Evolutionary conservation across 2,888 invertebrate species (phyloP).

Genomic region (Cheilosia pagana): DNA sequence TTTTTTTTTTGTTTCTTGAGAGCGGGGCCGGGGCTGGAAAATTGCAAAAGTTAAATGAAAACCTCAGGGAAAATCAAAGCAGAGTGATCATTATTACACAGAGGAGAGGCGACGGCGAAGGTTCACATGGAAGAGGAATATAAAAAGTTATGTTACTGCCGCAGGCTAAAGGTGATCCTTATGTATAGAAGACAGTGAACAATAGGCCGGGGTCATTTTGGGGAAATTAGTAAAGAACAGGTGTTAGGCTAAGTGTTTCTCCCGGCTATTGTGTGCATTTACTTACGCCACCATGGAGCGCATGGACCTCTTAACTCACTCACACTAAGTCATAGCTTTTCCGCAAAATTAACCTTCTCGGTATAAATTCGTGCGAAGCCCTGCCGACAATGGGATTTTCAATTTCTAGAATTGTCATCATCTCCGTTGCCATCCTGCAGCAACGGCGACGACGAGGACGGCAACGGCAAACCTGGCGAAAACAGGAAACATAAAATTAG

Average conservation of each 20-base stretch:
- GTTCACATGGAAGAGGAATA: constrained; percentile 28
- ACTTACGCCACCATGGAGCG: too few species aligned
- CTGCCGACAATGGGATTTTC: constrained; percentile 46
- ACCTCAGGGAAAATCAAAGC: constrained; percentile 71
- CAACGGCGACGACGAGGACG: neutral
- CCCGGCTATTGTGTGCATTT: neutral
- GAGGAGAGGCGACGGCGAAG: neutral
- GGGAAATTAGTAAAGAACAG: constrained; percentile 36
- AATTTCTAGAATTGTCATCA: constrained; percentile 44
- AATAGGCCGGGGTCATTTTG: constrained; percentile 50
- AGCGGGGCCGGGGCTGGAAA: constrained; percentile 26
- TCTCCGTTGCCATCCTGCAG: constrained; percentile 21
- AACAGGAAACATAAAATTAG: constrained; percentile 70
- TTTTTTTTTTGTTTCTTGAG: constrained; percentile 3
- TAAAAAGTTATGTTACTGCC: constrained; percentile 65
- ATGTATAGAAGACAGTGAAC: constrained; percentile 17
- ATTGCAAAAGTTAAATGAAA: constrained; percentile 75
- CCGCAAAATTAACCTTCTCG: constrained; percentile 24
- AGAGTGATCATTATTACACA: constrained; percentile 43
- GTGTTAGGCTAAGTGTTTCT: constrained; percentile 19
- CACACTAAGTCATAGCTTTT: neutral
- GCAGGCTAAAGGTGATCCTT: constrained; percentile 25
- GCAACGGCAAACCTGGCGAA: constrained; percentile 22
- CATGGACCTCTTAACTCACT: neutral
- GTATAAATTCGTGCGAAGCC: constrained; percentile 20